phyloP scores from a whole-genome alignment of 2,797 vertebrate genomes.

The Rhincodon typus region DNA sequence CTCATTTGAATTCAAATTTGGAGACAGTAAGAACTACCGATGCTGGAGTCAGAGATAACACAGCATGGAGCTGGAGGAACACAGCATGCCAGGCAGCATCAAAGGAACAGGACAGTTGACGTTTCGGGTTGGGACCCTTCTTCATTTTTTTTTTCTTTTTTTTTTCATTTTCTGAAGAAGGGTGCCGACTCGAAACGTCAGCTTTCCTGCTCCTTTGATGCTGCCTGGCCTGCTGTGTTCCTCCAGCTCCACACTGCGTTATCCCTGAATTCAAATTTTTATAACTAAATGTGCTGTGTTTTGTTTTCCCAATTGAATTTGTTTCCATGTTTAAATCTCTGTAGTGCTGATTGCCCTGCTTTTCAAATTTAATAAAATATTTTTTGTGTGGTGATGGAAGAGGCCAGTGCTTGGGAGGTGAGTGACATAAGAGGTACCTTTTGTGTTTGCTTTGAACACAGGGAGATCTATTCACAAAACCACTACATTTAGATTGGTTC shows the following conservation, averaged over 20 bases:
- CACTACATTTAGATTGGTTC: not conserved
- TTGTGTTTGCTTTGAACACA: not conserved
- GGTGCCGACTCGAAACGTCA: too few species aligned
- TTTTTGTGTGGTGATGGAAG: not conserved
- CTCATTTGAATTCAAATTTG: not conserved
- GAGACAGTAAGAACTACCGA: too few species aligned
- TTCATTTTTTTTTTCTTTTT: too few species aligned
- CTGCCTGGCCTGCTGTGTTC: too few species aligned
- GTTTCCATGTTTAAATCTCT: not conserved
- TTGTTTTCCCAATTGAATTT: not conserved
- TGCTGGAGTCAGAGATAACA: too few species aligned
- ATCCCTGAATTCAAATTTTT: not conserved
- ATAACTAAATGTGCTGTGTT: not conserved
- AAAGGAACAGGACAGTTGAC: too few species aligned
- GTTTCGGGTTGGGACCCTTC: too few species aligned
- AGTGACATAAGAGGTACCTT: not conserved
- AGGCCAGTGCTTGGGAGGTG: not conserved
- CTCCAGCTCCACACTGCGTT: too few species aligned
- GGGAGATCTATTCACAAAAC: not conserved
- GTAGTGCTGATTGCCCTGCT: not conserved
- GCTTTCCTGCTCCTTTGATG: too few species aligned
- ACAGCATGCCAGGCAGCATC: too few species aligned
- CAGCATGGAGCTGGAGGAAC: too few species aligned
- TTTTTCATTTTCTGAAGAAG: too few species aligned
- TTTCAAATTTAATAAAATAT: not conserved